phyloP scores from a whole-genome alignment of 2,888 invertebrate genomes.

The Odontocerum albicorne region DNA sequence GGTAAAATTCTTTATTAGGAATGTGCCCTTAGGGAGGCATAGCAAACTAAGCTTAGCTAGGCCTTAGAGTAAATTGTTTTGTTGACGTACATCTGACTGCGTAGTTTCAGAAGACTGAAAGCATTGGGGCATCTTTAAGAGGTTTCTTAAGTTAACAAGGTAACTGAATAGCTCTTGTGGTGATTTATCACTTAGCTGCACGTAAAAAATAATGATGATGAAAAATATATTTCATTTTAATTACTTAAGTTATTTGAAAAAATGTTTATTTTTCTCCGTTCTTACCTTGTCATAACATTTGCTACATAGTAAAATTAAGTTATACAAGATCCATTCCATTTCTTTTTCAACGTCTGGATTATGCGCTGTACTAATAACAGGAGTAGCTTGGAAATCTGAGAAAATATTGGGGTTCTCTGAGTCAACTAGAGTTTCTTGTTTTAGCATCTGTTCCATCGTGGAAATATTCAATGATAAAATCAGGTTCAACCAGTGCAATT shows the following conservation, averaged over 20 bases:
- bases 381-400: slow-evolving; percentile 39
- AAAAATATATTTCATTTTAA: too few relatives aligned
- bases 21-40: too few relatives aligned
- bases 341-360: slow-evolving; percentile 33
- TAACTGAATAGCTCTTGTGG: too few relatives aligned
- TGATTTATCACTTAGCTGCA: too few relatives aligned
- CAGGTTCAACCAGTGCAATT: slow-evolving; percentile 50
- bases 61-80: too few relatives aligned
- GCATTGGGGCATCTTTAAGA: too few relatives aligned
- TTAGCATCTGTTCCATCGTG: slow-evolving; percentile 29
- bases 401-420: slow-evolving; percentile 34
- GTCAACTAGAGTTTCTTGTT: slow-evolving; percentile 29
- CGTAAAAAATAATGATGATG: too few relatives aligned
- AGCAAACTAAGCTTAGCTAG: too few relatives aligned
- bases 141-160: too few relatives aligned
- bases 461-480: slow-evolving; percentile 31
- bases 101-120: too few relatives aligned
- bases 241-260: background rate
- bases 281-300: slow-evolving; percentile 47
- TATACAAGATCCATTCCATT: slow-evolving; percentile 41
- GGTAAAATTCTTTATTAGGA: too few relatives aligned
- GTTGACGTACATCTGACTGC: too few relatives aligned
- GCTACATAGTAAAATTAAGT: slow-evolving; percentile 44
- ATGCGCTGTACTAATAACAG: slow-evolving; percentile 10
- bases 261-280: background rate